Conservation (phyloP, 2,797 vertebrate species). For the Bradypodion ventrale region DNA sequence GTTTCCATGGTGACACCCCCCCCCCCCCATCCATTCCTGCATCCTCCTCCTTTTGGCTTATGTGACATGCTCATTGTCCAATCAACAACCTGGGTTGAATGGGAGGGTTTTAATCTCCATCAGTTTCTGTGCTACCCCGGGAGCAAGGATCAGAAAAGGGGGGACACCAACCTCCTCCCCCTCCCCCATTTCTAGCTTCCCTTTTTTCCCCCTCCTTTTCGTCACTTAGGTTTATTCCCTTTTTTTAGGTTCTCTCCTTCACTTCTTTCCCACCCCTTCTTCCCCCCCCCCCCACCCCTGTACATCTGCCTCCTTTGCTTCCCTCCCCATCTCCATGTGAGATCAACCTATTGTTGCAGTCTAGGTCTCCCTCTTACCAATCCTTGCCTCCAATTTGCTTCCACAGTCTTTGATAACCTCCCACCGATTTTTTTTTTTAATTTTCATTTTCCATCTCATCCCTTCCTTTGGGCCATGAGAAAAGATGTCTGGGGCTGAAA, state of each 20-base stretch:
- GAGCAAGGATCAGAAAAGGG: conserved; percentile 14
- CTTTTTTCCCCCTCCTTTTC: not conserved
- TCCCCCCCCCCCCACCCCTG: conserved; percentile 53
- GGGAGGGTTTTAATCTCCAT: conserved; percentile 57
- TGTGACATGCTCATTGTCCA: conserved; percentile 37
- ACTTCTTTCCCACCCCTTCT: conserved; percentile 56
- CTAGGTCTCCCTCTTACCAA: too few species aligned
- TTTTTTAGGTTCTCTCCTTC: conserved; percentile 52
- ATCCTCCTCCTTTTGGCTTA: conserved; percentile 64
- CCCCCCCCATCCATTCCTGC: conserved; percentile 59
- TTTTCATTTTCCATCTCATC: conserved; percentile 39
- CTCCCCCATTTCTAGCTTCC: conserved; percentile 8
- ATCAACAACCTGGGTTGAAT: conserved; percentile 42
- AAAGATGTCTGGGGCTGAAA: conserved; percentile 20
- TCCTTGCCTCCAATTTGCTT: conserved; percentile 6
- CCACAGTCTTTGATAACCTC: conserved; percentile 39
- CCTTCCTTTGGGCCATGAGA: conserved; percentile 52
- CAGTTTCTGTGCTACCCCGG: conserved; percentile 44
- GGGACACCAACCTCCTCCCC: conserved; percentile 3
- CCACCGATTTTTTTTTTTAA: conserved; percentile 34
- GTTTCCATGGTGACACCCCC: conserved; percentile 73
- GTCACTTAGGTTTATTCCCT: conserved; percentile 54
- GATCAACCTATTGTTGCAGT: conserved; percentile 45
- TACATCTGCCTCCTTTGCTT: conserved; percentile 39
- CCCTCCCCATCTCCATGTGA: conserved; percentile 53